These are phyloP conservation scores for Drosophila suzukii DNA, from an alignment of 1,140 invertebrate species.

Conservation along the genomic window DNA sequence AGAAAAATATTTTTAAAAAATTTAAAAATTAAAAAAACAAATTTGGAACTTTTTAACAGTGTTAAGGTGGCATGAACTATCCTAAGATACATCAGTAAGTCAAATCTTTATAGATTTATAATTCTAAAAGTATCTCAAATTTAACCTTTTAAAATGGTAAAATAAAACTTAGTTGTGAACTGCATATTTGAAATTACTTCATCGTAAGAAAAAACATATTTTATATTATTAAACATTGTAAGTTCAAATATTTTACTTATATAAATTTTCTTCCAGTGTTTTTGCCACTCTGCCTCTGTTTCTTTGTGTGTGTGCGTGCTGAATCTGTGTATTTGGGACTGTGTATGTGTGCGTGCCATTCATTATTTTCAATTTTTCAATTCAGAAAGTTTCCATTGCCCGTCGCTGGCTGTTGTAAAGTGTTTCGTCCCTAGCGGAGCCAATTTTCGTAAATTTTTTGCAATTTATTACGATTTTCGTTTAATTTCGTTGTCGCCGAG, in stretches of 20 bases:
- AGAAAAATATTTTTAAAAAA: neutral
- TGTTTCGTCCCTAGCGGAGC: constrained; percentile 35
- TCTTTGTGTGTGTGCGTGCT: neutral
- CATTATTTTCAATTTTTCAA: constrained; percentile 82
- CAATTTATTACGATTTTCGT: constrained; percentile 81
- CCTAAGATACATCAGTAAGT: too few species aligned
- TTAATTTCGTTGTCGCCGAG: constrained; percentile 63
- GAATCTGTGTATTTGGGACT: constrained; percentile 12
- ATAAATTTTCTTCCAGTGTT: constrained; percentile 1
- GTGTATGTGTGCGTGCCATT: constrained; percentile 58
- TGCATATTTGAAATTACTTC: too few species aligned
- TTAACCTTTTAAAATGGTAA: too few species aligned
- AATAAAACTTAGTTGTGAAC: too few species aligned
- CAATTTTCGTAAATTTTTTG: constrained; percentile 78
- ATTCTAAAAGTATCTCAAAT: too few species aligned
- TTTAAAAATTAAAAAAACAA: too few species aligned
- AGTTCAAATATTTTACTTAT: neutral
- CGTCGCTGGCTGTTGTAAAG: constrained; percentile 33
- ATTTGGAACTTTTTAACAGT: too few species aligned
- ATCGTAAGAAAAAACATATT: too few species aligned
- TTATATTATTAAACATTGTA: too few species aligned
- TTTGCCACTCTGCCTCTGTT: neutral
- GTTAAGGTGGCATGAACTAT: too few species aligned
- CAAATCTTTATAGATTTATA: too few species aligned
- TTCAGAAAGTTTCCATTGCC: constrained; percentile 69